Percentiles rank a stretch among this genome's conserved stretches.
Conservation (phyloP, 2,113 vertebrate genomes). For the Spea multiplicata region DNA sequence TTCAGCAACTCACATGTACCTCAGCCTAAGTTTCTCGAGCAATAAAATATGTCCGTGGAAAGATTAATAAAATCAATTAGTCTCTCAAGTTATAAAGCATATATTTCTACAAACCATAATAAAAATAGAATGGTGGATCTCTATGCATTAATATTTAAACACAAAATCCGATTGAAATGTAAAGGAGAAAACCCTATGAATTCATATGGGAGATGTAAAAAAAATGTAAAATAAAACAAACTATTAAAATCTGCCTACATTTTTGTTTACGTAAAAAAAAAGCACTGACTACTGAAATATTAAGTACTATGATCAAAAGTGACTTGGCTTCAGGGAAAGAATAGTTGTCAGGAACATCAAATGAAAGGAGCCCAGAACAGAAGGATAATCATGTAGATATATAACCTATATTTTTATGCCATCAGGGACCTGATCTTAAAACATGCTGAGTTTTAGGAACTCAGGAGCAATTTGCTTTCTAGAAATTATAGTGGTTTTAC, state of each 20-base stretch:
- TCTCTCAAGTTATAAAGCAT: background rate
- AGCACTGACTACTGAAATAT: slow-evolving; percentile 11
- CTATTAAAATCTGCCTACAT: background rate
- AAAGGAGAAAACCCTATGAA: background rate
- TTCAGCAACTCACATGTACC: no score
- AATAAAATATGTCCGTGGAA: no score
- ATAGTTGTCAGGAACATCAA: background rate
- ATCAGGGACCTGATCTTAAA: background rate
- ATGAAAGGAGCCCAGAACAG: background rate
- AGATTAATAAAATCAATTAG: background rate
- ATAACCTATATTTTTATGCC: slow-evolving; percentile 4
- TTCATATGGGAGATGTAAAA: background rate
- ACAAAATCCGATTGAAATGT: slow-evolving; percentile 6
- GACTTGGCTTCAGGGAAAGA: background rate
- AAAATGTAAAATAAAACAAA: background rate
- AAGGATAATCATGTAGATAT: background rate
- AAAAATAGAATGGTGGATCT: background rate
- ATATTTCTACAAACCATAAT: background rate
- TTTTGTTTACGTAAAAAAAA: slow-evolving; percentile 5
- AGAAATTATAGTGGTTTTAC: background rate
- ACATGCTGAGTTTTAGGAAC: slow-evolving; percentile 17
- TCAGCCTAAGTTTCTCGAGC: no score
- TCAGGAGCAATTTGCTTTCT: background rate
- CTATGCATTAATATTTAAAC: slow-evolving; percentile 5
- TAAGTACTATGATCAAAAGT: slow-evolving; percentile 6